Conservation (phyloP, 1,140 invertebrate species). For the Bicyclus anynana region DNA sequence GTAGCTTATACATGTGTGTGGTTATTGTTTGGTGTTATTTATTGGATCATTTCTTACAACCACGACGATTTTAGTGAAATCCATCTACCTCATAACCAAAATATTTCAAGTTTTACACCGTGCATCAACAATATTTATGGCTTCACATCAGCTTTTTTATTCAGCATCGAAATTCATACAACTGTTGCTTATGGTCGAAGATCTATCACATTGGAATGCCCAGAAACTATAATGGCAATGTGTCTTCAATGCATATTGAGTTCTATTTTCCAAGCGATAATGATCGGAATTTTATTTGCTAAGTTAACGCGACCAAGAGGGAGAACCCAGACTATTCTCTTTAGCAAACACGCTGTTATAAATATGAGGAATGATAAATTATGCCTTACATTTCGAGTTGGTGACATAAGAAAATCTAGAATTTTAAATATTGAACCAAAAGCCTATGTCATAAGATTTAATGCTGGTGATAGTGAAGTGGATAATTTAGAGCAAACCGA, state of each 20-base stretch:
- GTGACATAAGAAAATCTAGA: slow-evolving; percentile 96
- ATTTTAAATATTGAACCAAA: slow-evolving; percentile 92
- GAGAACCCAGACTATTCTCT: slow-evolving; percentile 93
- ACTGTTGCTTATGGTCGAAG: slow-evolving; percentile 89
- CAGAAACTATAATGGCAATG: slow-evolving; percentile 96
- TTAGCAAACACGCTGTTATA: slow-evolving; percentile 92
- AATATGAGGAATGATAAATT: slow-evolving; percentile 89
- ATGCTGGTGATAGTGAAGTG: slow-evolving; percentile 84
- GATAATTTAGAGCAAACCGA: slow-evolving; percentile 81
- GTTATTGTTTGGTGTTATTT: slow-evolving; percentile 92
- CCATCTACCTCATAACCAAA: slow-evolving; percentile 80
- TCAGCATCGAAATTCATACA: slow-evolving; percentile 93
- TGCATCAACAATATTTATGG: slow-evolving; percentile 88
- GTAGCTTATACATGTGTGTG: slow-evolving; percentile 92
- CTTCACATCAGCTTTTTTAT: slow-evolving; percentile 92
- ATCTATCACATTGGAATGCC: slow-evolving; percentile 91
- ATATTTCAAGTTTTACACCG: slow-evolving; percentile 83
- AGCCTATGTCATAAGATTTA: slow-evolving; percentile 87
- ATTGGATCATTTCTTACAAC: slow-evolving; percentile 91
- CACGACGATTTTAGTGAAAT: slow-evolving; percentile 91
- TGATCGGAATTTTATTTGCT: slow-evolving; percentile 87
- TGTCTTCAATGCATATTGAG: slow-evolving; percentile 97
- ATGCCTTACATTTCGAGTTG: slow-evolving; percentile 94
- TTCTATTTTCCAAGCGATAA: slow-evolving; percentile 90
- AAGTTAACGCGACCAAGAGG: slow-evolving; percentile 97